Conservation (phyloP, 2,113 vertebrate species). For the Lepus timidus region DNA sequence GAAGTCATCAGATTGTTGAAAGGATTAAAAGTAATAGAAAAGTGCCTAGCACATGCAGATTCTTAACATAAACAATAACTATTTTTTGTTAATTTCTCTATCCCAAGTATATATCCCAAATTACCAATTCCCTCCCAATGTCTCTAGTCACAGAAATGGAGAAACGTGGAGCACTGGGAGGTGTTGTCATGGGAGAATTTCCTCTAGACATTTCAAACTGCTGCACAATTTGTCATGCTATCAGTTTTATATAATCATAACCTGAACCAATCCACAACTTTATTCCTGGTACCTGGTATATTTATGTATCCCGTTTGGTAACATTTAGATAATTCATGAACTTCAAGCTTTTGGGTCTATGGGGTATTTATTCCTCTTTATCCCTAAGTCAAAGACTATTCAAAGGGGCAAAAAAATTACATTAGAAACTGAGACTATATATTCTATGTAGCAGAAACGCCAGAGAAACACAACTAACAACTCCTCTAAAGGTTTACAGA, state of each 20-base stretch:
- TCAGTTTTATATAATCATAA: neutral
- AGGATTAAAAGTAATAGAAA: neutral
- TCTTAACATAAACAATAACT: neutral
- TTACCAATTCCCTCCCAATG: neutral
- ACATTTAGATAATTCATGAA: slow-evolving; percentile 44
- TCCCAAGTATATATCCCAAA: neutral
- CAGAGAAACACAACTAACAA: slow-evolving; percentile 24
- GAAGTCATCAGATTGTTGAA: neutral
- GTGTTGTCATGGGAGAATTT: neutral
- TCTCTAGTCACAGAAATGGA: neutral
- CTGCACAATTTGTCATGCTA: neutral
- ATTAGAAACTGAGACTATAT: neutral
- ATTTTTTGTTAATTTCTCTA: neutral
- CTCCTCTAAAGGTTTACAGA: neutral
- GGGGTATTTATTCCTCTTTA: neutral
- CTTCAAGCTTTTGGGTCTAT: neutral
- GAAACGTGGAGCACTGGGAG: neutral
- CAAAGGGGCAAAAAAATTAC: slow-evolving; percentile 29
- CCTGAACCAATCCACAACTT: slow-evolving; percentile 20
- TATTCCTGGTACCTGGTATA: neutral
- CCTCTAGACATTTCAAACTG: neutral
- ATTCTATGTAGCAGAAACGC: neutral
- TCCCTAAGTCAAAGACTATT: slow-evolving; percentile 5
- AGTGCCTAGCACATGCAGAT: neutral
- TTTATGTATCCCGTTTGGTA: neutral